These are phyloP conservation scores for Drosophila rubida DNA, from an alignment of 2,888 invertebrate species.

Conservation along the genomic window DNA sequence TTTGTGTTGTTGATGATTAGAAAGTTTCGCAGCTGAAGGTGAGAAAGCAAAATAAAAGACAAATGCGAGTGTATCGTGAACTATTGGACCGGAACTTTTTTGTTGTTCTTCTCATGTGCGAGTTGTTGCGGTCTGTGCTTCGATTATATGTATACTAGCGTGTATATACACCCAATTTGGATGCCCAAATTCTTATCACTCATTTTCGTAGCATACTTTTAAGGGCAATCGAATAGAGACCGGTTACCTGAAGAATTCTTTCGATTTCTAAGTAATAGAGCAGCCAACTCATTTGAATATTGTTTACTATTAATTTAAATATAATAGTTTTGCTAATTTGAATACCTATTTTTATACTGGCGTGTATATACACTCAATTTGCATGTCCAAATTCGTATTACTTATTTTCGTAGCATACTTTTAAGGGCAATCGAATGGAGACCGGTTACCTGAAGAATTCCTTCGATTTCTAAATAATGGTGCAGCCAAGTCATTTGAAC, in stretches of 20 bases:
- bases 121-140: neutral
- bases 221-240: conserved; percentile 3
- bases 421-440: conserved; percentile 7
- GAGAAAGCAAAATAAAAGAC: conserved; percentile 52
- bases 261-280: no score
- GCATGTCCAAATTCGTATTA: conserved; percentile 11
- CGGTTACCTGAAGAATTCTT: no score
- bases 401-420: conserved; percentile 47
- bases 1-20: conserved; percentile 50
- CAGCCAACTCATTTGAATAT: no score
- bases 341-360: conserved; percentile 8
- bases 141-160: conserved; percentile 11
- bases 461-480: no score
- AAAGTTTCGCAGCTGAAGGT: conserved; percentile 71
- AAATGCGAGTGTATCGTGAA: conserved; percentile 46
- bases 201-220: conserved; percentile 48
- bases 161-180: conserved; percentile 11
- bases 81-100: conserved; percentile 41
- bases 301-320: no score
- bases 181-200: conserved; percentile 13
- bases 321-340: no score
- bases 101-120: conserved; percentile 11
- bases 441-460: no score
- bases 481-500: no score
- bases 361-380: conserved; percentile 16